Percentiles rank a stretch among this genome's conserved stretches.
Evolutionary conservation across 2,888 invertebrate genomes (phyloP).

Genomic region (Halocaridina rubra): DNA sequence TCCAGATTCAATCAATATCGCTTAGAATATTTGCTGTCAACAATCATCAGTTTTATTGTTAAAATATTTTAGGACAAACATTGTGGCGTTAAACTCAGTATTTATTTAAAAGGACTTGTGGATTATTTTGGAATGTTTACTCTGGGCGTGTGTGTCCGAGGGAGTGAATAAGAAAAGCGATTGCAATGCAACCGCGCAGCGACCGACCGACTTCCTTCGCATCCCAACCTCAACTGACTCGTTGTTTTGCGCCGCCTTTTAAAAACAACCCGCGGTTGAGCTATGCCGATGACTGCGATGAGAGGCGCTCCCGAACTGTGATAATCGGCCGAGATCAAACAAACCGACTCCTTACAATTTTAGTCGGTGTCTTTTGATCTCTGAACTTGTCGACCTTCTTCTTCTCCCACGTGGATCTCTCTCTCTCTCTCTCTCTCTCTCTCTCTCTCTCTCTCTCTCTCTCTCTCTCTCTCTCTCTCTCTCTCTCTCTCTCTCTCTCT

Average conservation of each 20-base stretch:
- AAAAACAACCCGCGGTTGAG: not conserved
- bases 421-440: not conserved
- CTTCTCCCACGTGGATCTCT: not conserved
- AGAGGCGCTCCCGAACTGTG: constrained; percentile 47
- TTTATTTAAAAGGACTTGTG: no score
- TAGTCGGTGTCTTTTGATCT: constrained; percentile 42
- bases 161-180: not conserved
- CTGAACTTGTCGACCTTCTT: not conserved
- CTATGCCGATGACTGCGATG: constrained; percentile 9
- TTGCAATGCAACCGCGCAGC: not conserved
- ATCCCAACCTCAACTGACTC: not conserved
- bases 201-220: not conserved
- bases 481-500: not conserved
- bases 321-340: constrained; percentile 49
- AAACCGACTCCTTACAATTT: constrained; percentile 38
- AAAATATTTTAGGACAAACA: no score
- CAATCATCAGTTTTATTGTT: no score
- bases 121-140: no score
- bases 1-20: no score
- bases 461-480: not conserved
- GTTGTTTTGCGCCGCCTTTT: not conserved
- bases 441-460: not conserved
- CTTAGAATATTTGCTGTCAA: no score
- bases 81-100: no score
- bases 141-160: not conserved